Base-by-base conservation (phyloP, 2,113 vertebrate genomes). In the Semnornis frantzii region DNA sequence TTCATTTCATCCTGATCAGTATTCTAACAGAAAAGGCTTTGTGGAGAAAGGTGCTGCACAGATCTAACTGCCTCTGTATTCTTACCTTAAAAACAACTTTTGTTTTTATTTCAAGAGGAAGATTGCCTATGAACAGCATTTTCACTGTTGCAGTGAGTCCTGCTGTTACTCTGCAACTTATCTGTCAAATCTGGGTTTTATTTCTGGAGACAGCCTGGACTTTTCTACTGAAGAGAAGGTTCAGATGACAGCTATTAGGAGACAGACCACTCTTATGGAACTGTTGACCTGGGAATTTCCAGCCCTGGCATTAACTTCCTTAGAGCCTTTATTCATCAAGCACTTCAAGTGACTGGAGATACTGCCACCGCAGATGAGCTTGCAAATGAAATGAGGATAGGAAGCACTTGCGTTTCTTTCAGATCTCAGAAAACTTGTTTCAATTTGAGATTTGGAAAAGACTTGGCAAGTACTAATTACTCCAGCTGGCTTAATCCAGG, bases 371-470 rank as follows among this genome's bases (percentile, higher is more conserved):
- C 84, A 88, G 1, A 71, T 54, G 55, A 25, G 15, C 18, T 79
- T 91, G 42, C 19, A 89, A 91, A 70, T 52, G 13, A 79, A 85
- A 93, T 50, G 5, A 73, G 1, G 1, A 44, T 15, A 71, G 72
- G 30, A 90, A 90, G 34, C n/a, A 48, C 30, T 85, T 0, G 0
- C n/a, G 37, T 77, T 89, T 92, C 76, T 92, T 85, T 85, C 65
- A 87, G 60, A 83, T 82, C 79, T 74, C 60, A 78, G 72, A 83
- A 93, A 74, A 3, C 25, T 87, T 89, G 85, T 68, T 92, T 92
- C 69, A 87, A 64, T 91, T 64, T 57, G 33, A 85, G 55, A 87
- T 89, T 87, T 95, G 84, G 85, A 92, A 85, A 86, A 91, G 60
- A 33, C 15, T 89, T 87, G 30, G 64, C 28, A 89, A 89, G 54